Evolutionary conservation across 2,113 vertebrate genomes (phyloP), one percentile per base, ranked within the genome.

Genomic region (Protomyctophum bolini): DNA sequence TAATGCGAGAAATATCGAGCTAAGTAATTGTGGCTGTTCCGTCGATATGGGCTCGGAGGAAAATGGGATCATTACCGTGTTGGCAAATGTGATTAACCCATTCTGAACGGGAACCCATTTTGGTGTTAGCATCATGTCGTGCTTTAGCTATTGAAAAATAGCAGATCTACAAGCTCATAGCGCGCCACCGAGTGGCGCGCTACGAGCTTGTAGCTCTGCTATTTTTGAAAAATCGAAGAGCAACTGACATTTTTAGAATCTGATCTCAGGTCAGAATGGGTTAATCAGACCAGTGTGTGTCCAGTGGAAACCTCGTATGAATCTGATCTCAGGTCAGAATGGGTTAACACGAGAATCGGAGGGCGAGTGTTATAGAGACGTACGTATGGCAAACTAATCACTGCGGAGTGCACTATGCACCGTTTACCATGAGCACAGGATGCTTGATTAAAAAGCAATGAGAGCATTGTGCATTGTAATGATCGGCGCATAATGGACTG

Each of bases 1-100:
- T 91, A 92, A 90, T 91, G 87, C 87, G 85, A 82, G 86, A 87
- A 91, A 85, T 91, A 92, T 92, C 83, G 91, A 92, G 87, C 87
- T 87, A 89, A 89, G 88, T 92, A 90, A 92, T 91, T 92, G 87
- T 81, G 73, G 79, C 69, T 75, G 72, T 91, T 92, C 88, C 86
- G 87, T 91, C 89, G 85, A 89, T 89, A 89, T 78, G 2, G 33
- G 81, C 84, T 75, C 49, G 6, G 33, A 41, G 75, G 87, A 88
- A 89, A 88, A 86, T 82, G 79, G 21, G 81, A 87, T 90, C 88
- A 88, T 90, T 86, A 86, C 58, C 68, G 83, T 50, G 33, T 41
- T 41, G 33, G 33, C 71, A 89, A 82, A 84, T 88, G 87, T 91
- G 90, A 91, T 89, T 91, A n/a, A n/a, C n/a, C n/a, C n/a, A n/a